Conservation (phyloP, 2,113 vertebrate species). For the Callithrix jacchus region DNA sequence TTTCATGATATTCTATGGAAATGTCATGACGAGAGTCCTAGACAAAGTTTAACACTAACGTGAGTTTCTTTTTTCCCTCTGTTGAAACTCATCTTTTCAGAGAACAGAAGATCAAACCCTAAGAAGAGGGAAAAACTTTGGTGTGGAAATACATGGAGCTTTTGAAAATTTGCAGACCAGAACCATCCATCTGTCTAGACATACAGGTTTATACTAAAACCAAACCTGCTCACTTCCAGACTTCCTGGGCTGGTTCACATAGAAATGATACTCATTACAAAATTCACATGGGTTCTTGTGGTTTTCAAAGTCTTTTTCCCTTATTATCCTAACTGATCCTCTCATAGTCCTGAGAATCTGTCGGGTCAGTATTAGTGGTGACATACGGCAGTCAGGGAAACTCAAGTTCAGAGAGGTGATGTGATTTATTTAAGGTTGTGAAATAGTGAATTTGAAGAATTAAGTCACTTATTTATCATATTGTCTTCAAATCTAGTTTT, state of each 20-base stretch:
- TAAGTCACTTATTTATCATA: background rate
- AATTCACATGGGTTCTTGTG: background rate
- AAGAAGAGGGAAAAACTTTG: background rate
- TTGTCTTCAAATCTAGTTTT: slow-evolving; percentile 1
- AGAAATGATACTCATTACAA: background rate
- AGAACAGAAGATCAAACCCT: background rate
- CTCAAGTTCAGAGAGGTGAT: background rate
- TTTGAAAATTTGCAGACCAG: background rate
- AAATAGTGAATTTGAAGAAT: background rate
- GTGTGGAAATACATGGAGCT: background rate
- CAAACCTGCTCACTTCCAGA: background rate
- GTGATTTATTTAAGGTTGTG: background rate
- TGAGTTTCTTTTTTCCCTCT: background rate
- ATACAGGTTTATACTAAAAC: background rate
- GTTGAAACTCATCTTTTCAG: background rate
- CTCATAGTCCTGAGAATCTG: background rate
- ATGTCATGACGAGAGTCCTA: background rate
- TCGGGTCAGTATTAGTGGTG: background rate
- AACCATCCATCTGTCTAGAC: background rate
- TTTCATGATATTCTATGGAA: background rate
- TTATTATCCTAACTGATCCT: background rate
- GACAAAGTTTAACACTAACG: background rate
- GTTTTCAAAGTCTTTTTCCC: background rate
- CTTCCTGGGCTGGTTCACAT: background rate
- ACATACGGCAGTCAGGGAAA: background rate